A percentile compares a stretch with the other conserved stretches of the same genome.
phyloP scores from a whole-genome alignment of 2,888 invertebrate species.

The Agrotis segetum region DNA sequence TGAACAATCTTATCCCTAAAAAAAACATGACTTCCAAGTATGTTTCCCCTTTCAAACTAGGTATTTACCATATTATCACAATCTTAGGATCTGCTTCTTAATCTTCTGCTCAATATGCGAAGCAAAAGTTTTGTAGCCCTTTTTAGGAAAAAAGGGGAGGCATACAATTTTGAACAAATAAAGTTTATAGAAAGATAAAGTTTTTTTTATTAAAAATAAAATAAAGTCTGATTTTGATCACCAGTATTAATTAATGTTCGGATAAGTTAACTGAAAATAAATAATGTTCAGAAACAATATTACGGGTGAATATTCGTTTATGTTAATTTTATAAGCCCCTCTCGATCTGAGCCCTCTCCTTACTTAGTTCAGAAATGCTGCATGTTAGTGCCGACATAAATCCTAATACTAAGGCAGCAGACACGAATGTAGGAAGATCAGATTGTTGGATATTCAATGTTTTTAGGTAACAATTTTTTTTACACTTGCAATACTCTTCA shows the following conservation, averaged over 20 bases:
- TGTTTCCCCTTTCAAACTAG: background rate
- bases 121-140: no score
- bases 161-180: no score
- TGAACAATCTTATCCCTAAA: no score
- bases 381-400: background rate
- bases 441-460: constrained; percentile 21
- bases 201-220: no score
- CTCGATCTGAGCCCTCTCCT: background rate
- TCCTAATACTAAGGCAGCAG: constrained; percentile 5
- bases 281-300: background rate
- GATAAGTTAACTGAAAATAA: background rate
- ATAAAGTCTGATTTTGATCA: no score
- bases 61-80: background rate
- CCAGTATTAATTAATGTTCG: background rate
- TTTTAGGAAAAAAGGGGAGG: no score
- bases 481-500: background rate
- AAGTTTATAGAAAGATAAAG: no score
- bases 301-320: background rate
- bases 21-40: background rate
- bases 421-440: constrained; percentile 35
- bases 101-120: no score
- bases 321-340: background rate
- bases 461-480: background rate
- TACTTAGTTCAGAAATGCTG: constrained; percentile 3
- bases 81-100: no score